Evolutionary conservation across 1,140 invertebrate species (phyloP).

Genomic region (Musca domestica): DNA sequence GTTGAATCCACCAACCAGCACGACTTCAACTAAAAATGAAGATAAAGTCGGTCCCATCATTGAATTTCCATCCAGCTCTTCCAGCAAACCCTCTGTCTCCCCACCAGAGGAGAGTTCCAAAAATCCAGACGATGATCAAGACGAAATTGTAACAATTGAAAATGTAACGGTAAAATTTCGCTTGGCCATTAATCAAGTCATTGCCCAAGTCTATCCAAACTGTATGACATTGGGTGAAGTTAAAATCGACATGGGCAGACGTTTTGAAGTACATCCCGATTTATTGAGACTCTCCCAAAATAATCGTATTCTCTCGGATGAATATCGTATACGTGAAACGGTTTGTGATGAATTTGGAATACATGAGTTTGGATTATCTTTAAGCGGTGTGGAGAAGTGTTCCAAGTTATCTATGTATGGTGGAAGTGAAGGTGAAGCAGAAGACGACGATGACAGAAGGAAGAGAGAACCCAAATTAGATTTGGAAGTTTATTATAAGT

Average conservation of each 20-base stretch:
- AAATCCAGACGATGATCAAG: slow-evolving; percentile 8
- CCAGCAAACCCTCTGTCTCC: not conserved
- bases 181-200: slow-evolving; percentile 36
- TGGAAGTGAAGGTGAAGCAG: not conserved
- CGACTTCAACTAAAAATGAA: no score
- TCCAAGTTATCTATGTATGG: not conserved
- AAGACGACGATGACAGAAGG: not conserved
- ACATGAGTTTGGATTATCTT: slow-evolving; percentile 38
- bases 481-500: slow-evolving; percentile 49
- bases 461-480: slow-evolving; percentile 30
- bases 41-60: no score
- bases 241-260: slow-evolving; percentile 43
- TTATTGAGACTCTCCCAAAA: slow-evolving; percentile 35
- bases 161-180: slow-evolving; percentile 51
- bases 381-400: slow-evolving; percentile 12
- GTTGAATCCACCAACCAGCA: not conserved
- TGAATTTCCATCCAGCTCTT: no score
- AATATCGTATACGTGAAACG: slow-evolving; percentile 33
- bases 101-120: not conserved
- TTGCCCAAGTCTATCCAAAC: slow-evolving; percentile 52
- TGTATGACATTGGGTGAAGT: slow-evolving; percentile 44
- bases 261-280: slow-evolving; percentile 42
- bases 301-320: slow-evolving; percentile 30
- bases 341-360: slow-evolving; percentile 46
- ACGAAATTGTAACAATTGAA: slow-evolving; percentile 28